phyloP scores from a whole-genome alignment of 2,797 vertebrate species.

The Rhynchotus rufescens region DNA sequence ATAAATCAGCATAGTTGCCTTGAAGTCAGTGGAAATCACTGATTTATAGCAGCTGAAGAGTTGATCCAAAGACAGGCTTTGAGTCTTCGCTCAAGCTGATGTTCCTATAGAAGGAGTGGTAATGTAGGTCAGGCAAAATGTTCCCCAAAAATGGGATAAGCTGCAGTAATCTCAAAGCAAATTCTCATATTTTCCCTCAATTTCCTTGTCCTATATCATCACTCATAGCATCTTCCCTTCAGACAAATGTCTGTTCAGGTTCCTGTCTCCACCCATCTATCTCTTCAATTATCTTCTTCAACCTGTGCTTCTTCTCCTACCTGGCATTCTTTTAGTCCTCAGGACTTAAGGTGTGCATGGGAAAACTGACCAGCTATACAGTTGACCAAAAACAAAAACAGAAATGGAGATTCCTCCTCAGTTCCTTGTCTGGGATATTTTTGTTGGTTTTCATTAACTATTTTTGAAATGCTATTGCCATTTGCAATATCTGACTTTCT shows the following conservation, averaged over 20 bases:
- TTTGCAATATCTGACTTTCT: background rate
- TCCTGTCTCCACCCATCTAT: background rate
- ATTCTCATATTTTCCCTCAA: background rate
- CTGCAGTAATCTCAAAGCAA: background rate
- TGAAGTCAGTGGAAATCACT: background rate
- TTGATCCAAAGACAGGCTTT: background rate
- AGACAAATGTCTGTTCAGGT: background rate
- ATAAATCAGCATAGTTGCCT: constrained; percentile 15
- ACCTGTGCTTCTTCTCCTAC: background rate
- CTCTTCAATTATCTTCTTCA: accelerated
- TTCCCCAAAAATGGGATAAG: accelerated
- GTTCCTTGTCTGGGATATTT: background rate
- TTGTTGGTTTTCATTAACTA: no score
- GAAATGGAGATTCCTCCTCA: background rate
- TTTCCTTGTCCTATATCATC: background rate
- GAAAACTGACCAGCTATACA: background rate
- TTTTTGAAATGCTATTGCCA: background rate
- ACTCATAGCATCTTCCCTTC: background rate
- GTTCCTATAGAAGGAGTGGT: background rate
- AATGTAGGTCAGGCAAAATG: background rate
- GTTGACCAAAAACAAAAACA: background rate
- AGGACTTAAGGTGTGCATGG: background rate
- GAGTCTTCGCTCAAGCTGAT: background rate
- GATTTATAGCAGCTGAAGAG: constrained; percentile 20
- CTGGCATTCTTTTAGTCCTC: background rate